Percentiles rank a stretch among this genome's conserved stretches.
Conservation (phyloP, 1,140 invertebrate genomes). For the Eriocheir sinensis region DNA sequence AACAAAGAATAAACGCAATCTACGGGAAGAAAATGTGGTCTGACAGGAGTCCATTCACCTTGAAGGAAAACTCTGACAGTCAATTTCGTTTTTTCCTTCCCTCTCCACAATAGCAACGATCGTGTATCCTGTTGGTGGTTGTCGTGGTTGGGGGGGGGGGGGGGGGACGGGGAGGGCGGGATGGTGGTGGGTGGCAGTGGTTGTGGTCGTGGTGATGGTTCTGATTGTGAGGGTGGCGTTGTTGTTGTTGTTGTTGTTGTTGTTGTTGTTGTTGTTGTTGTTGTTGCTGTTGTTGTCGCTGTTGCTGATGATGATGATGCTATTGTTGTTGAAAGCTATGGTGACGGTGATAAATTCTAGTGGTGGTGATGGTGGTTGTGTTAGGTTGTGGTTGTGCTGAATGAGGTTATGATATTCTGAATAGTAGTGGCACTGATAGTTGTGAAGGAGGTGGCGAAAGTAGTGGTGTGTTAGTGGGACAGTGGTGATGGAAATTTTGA, state of each 20-base stretch:
- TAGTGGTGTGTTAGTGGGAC: too few relatives aligned
- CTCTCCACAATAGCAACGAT: neutral
- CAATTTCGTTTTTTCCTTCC: conserved; percentile 40
- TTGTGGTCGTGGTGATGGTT: neutral
- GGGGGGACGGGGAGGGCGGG: too few relatives aligned
- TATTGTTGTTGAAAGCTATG: neutral
- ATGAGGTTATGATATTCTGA: too few relatives aligned
- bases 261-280: neutral
- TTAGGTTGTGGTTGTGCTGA: too few relatives aligned
- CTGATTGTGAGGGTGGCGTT: neutral
- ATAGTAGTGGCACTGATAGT: too few relatives aligned
- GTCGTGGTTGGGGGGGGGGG: neutral
- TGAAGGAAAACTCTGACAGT: conserved; percentile 51
- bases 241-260: neutral
- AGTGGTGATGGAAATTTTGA: too few relatives aligned
- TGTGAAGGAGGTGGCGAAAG: too few relatives aligned
- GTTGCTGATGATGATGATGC: neutral
- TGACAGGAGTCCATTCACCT: conserved; percentile 46
- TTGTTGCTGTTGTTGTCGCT: too few relatives aligned
- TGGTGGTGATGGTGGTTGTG: too few relatives aligned
- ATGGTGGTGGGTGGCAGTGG: neutral
- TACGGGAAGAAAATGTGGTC: neutral
- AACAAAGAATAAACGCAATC: neutral
- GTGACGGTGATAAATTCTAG: too few relatives aligned
- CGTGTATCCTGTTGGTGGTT: neutral